Base-by-base conservation (phyloP, 2,797 vertebrate species). In the Melanotaenia parkinsoni region DNA sequence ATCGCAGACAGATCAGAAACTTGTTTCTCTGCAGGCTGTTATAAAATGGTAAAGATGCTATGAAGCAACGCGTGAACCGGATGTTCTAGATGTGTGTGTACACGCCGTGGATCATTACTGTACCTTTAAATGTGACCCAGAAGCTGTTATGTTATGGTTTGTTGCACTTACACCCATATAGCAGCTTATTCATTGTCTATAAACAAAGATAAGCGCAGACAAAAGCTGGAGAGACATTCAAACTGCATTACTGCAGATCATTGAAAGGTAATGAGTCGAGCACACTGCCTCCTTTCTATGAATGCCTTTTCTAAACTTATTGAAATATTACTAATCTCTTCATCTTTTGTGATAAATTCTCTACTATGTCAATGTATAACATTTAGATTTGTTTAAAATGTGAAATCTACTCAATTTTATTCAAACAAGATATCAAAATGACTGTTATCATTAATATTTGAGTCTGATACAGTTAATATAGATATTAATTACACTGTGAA, bases 61-160 rank as follows among this genome's bases (percentile, higher is more conserved):
- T 35, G 13, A 12, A 11, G 45, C 12, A 16, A 43, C 16, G 24
- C 45, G n/a, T 28, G 9, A 73, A 47, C 70, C 72, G 73, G 82
- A 76, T 66, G 47, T 67, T 79, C n/a, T 43, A 14, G 35, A 8
- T 35, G 35, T 10, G 10, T 13, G 13, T 33, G 3, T 7, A 8
- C 16, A 28, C 43, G 38, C n/a, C 16, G 18, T 26, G 14, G 53
- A 0, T 43, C 20, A 5, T 32, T 13, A 12, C 62, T 65, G 37
- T 50, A 0, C 18, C 37, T 76, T 82, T 63, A 79, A 68, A 67
- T 63, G n/a, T 54, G 62, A 74, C 37, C 50, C 50, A 28, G 37
- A 9, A 11, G 37, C 14, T 24, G 57, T 20, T 33, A 38, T 1
- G 32, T 38, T 2, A 9, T 35, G 26, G 5, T 50, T 10, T 24